These are phyloP conservation scores for Poecilia gillii DNA, from an alignment of 2,797 vertebrate species.

Conservation along the genomic window DNA sequence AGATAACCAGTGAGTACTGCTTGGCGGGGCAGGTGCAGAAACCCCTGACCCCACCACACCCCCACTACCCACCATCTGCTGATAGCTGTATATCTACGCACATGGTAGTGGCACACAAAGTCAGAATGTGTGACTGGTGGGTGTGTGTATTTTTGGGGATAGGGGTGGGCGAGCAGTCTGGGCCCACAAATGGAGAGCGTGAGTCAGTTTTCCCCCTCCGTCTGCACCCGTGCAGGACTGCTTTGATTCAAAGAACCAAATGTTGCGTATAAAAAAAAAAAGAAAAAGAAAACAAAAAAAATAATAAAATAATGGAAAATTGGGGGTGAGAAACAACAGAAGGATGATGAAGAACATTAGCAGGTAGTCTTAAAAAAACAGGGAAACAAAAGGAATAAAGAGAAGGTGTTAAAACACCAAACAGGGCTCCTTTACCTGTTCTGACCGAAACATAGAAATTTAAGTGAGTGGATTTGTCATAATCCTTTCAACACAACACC, in stretches of 20 bases:
- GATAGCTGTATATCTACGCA: conserved; percentile 43
- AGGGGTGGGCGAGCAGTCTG: conserved; percentile 10
- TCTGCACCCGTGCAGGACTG: conserved; percentile 29
- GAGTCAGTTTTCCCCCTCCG: conserved; percentile 47
- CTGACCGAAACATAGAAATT: conserved; percentile 1
- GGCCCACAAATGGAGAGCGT: conserved; percentile 51
- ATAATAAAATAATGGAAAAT: not conserved
- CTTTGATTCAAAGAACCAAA: conserved; percentile 24
- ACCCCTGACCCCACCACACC: conserved; percentile 84
- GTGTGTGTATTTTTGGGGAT: conserved; percentile 1
- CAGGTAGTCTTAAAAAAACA: conserved; percentile 3
- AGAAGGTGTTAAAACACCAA: conserved; percentile 11
- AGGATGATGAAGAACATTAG: conserved; percentile 15
- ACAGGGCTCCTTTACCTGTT: conserved; percentile 5
- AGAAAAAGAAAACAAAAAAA: not conserved
- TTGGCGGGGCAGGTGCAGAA: conserved; percentile 87
- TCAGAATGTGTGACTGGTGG: conserved; percentile 32
- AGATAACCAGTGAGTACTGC: conserved; percentile 83
- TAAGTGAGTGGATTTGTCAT: conserved; percentile 18
- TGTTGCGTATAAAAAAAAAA: conserved; percentile 4
- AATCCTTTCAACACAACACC: conserved; percentile 18
- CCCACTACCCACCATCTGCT: conserved; percentile 71
- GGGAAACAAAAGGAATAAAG: conserved; percentile 12
- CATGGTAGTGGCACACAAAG: conserved; percentile 39
- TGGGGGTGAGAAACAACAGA: conserved; percentile 14